Base-by-base conservation (phyloP, 2,113 vertebrate genomes). In the Datnioides undecimradiatus region DNA sequence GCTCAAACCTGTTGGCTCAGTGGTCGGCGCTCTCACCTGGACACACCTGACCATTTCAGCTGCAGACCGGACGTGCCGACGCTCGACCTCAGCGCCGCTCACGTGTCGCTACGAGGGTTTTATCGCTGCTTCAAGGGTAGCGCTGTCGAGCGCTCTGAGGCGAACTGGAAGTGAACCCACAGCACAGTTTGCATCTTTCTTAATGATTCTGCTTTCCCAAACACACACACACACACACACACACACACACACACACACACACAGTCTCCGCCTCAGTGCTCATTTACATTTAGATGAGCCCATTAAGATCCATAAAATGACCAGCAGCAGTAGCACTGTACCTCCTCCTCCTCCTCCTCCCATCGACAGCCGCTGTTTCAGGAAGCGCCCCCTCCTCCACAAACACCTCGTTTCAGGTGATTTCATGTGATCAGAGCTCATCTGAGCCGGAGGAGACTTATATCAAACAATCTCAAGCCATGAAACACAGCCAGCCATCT, bases 281-380 rank as follows among this genome's bases (percentile, higher is more conserved):
- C 89, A 93, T 93, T 91, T 93, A 82, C 91, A 93, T 91, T 91
- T 93, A 93, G 91, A 93, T 80, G 89, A 91, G 87, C 33, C 76
- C 84, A 87, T 93, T 91, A 90, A 79, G 72, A 88, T 43, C 82
- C 80, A 78, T 76, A 86, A 90, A 90, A 82, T 21, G 41, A 66
- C 33, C 54, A 46, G 17, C 34, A 57, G 38, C 55, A 14, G 27
- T 65, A 13, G 6, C 2, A 29, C 59, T 12, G 3, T 29, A 8
- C 14, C 2, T 65, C 40, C 46, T 52, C 34, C 13, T 43, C 43
- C 34, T 17, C 60, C 31, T 5, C 82, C 19, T 3, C 34, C 8
- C 4, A 31, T 1, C 2, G 8, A 29, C 45, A 62, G 55, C 31
- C 55, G 29, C 36, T 43, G 0, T 59, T 60, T 46, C 9, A 70